phyloP scores from a whole-genome alignment of 2,888 invertebrate species.

The Cantharis rufa region DNA sequence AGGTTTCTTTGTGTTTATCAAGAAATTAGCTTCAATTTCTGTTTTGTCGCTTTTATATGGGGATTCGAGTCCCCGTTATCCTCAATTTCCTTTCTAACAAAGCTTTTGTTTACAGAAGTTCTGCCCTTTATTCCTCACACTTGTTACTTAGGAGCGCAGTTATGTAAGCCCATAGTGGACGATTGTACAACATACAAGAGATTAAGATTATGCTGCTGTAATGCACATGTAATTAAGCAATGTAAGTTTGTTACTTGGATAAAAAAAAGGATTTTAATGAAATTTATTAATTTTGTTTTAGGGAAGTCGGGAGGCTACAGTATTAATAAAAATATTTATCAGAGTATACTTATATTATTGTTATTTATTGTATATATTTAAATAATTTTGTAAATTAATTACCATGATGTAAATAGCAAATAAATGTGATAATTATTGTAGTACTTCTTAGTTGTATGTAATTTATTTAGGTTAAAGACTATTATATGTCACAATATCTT shows the following conservation, averaged over 20 bases:
- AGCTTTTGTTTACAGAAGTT: conserved; percentile 59
- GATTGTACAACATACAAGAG: conserved; percentile 68
- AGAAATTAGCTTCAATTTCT: not conserved
- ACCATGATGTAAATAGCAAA: not conserved
- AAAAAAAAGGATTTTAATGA: not conserved
- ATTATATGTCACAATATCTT: not conserved
- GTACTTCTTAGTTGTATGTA: not conserved
- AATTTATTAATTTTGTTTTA: conserved; percentile 18
- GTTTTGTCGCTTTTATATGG: not conserved
- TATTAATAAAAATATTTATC: not conserved
- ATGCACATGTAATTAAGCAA: conserved; percentile 61
- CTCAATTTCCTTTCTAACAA: conserved; percentile 5
- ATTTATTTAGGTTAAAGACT: not conserved
- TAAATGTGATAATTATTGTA: not conserved
- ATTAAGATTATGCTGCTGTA: conserved; percentile 69
- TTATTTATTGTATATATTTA: not conserved
- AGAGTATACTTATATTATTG: not conserved
- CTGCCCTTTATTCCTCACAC: conserved; percentile 72
- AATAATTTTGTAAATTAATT: not conserved
- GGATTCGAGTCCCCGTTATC: not conserved
- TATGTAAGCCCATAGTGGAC: conserved; percentile 63
- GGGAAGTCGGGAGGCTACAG: conserved; percentile 29
- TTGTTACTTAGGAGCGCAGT: conserved; percentile 65
- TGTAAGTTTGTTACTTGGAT: conserved; percentile 57
- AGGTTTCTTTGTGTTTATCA: not conserved